Conservation (phyloP, 2,113 vertebrate species). For the Azemiops feae region DNA sequence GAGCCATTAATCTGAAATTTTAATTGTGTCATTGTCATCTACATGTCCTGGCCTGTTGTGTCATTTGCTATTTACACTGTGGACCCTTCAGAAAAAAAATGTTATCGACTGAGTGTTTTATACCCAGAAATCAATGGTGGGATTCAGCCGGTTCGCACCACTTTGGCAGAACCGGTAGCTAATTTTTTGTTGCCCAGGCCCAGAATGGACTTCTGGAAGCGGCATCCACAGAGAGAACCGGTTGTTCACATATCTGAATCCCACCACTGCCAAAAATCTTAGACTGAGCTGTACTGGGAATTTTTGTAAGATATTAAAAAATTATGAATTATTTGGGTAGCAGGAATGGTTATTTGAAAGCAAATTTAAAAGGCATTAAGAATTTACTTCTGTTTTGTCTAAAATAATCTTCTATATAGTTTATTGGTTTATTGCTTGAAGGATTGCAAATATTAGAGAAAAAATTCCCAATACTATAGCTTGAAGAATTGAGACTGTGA, state of each 20-base stretch:
- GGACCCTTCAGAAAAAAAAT: not conserved
- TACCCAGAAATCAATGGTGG: not conserved
- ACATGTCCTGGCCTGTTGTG: conserved; percentile 5
- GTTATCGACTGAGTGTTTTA: not conserved
- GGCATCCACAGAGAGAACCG: too few species aligned
- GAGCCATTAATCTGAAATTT: not conserved
- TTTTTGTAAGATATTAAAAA: not conserved
- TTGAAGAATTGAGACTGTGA: not conserved
- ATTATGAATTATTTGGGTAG: not conserved
- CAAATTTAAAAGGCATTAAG: not conserved
- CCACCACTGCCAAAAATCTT: not conserved
- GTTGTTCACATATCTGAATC: too few species aligned
- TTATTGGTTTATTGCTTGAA: not conserved
- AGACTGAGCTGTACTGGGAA: not conserved
- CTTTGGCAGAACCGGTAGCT: too few species aligned
- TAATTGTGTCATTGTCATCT: not conserved
- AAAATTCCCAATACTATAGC: not conserved
- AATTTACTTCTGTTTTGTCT: not conserved
- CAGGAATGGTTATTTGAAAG: not conserved
- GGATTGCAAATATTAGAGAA: not conserved
- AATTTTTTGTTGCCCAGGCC: too few species aligned
- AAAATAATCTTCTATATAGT: not conserved
- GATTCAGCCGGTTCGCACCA: too few species aligned
- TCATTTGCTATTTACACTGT: not conserved
- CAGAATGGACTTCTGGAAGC: too few species aligned